Percentiles rank a stretch among this genome's conserved stretches.
These are phyloP conservation scores for Phalacrocorax brasilianus DNA, from an alignment of 2,113 vertebrate genomes.

Conservation along the genomic window DNA sequence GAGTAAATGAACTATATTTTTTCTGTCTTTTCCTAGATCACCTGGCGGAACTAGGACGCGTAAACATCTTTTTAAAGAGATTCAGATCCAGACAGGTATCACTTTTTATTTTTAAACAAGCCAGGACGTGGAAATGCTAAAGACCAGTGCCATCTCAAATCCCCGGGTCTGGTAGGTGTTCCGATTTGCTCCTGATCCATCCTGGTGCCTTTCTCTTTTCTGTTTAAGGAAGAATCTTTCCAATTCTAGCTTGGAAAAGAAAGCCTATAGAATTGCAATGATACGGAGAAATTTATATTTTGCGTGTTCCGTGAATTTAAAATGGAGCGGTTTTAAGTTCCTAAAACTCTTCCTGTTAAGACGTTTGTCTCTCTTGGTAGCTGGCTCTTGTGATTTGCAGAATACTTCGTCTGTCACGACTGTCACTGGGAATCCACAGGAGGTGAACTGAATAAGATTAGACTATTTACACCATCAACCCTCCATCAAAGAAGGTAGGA, in stretches of 20 bases:
- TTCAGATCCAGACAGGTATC: background rate
- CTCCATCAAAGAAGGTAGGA: slow-evolving; percentile 77
- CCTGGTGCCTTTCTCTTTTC: background rate
- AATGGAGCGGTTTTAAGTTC: background rate
- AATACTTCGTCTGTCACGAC: slow-evolving; percentile 72
- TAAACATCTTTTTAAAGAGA: background rate
- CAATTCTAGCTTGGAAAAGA: background rate
- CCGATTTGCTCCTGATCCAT: background rate
- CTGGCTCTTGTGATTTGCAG: slow-evolving; percentile 70
- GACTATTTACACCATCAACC: slow-evolving; percentile 78
- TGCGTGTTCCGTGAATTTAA: background rate
- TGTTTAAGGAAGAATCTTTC: background rate
- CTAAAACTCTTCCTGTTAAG: slow-evolving; percentile 21
- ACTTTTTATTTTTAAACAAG: background rate
- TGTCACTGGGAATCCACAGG: slow-evolving; percentile 72
- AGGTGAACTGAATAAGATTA: slow-evolving; percentile 80
- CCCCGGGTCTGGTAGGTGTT: background rate
- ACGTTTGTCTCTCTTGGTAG: slow-evolving; percentile 22
- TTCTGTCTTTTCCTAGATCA: background rate
- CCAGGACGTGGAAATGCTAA: background rate
- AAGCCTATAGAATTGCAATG: background rate
- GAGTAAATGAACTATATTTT: background rate
- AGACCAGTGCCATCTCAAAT: background rate
- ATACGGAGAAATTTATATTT: background rate
- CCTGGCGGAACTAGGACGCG: background rate